These are phyloP conservation scores for Musca domestica DNA, from an alignment of 1,140 invertebrate species.

Conservation along the genomic window DNA sequence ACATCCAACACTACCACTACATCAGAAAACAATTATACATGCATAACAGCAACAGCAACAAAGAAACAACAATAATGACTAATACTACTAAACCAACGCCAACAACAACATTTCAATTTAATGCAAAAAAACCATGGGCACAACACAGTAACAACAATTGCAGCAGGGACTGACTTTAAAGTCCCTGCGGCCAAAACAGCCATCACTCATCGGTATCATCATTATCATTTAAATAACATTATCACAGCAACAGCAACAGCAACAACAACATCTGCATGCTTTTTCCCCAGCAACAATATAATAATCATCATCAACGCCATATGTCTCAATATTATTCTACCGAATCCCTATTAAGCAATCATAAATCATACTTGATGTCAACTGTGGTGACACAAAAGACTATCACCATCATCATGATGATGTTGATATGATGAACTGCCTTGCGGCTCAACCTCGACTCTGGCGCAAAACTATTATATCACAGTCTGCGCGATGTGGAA, in stretches of 20 bases:
- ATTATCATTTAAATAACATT: conserved; percentile 7
- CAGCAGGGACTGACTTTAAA: neutral
- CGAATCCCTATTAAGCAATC: conserved; percentile 16
- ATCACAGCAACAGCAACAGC: conserved; percentile 10
- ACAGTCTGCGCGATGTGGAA: neutral
- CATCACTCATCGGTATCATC: conserved; percentile 16
- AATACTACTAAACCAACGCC: conserved; percentile 21
- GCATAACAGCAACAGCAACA: conserved; percentile 26
- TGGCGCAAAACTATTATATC: conserved; percentile 3
- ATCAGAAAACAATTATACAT: conserved; percentile 13
- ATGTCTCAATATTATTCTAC: conserved; percentile 24
- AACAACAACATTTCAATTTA: too few relatives aligned
- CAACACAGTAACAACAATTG: neutral
- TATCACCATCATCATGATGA: too few relatives aligned
- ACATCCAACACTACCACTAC: conserved; percentile 22
- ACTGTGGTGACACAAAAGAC: neutral
- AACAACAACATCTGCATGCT: neutral
- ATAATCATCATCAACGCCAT: neutral
- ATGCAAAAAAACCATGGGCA: neutral
- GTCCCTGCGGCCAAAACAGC: neutral
- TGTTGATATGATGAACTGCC: conserved; percentile 10
- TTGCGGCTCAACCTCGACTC: neutral
- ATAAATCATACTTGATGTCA: neutral
- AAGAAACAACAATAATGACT: conserved; percentile 25
- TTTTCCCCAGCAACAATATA: neutral